Evolutionary conservation across 2,888 invertebrate species (phyloP), one percentile per base, ranked within the genome.

Genomic region (Aporophyla lueneburgensis): DNA sequence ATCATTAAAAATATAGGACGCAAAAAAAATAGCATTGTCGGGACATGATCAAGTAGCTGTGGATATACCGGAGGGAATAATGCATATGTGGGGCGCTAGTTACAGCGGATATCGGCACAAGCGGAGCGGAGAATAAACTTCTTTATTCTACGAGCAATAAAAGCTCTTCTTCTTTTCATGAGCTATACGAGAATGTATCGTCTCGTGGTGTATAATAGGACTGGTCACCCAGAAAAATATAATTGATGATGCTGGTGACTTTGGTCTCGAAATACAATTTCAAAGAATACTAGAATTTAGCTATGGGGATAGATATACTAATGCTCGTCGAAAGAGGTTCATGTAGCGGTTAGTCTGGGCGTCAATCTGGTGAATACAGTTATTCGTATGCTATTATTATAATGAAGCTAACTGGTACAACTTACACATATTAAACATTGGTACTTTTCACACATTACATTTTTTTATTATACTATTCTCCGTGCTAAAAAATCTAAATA

Each of bases 1-100:
- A 76, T 85, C 87, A 85, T 89, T 88, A 86, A 79, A 90, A 88
- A 88, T 87, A 85, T 88, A 87, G 88, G 84, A 49, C 84, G 63
- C 27, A 56, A 79, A 73, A 74, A n/a, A 82, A 80, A 79, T 84
- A 65, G 74, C 81, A 74, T 61, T 81, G 80, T 74, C 75, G 54
- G 51, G 53, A 74, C 74, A 70, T 81, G 76, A 84, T 80, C 86
- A 82, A 87, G 85, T 80, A 75, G 71, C 69, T 76, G 54, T 65
- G 67, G 66, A 43, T 69, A 53, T 71, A 65, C 67, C 65, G 24
- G 63, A 77, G 80, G 79, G 76, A 61, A 54, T 49, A 53, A 68
- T 62, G 63, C 46, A 49, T 6, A 49, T 43, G 79, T 79, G 53
- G 51, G 76, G 74, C n/a, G 46, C 19, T 19, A 76, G n/a, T 78